A percentile compares a stretch with the other conserved stretches of the same genome.
Conservation (phyloP, 2,888 invertebrate species). For the Leuctra nigra region DNA sequence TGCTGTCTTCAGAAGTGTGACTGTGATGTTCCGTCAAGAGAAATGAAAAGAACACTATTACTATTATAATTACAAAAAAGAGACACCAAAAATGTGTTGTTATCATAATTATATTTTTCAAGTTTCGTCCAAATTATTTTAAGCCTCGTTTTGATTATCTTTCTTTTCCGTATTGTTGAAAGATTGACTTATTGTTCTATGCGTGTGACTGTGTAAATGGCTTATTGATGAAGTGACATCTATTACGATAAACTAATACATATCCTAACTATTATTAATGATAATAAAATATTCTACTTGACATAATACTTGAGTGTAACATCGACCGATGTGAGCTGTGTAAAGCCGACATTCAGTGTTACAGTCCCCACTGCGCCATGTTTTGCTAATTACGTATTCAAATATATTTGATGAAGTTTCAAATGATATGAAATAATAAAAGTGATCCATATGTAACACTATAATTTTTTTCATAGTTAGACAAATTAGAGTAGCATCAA, state of each 20-base stretch:
- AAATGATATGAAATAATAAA: conserved; percentile 14
- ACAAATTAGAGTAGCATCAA: no score
- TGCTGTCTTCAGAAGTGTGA: neutral
- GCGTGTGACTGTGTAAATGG: conserved; percentile 7
- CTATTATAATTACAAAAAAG: neutral
- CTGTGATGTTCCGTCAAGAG: neutral
- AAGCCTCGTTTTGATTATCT: neutral
- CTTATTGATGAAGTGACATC: neutral
- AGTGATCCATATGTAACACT: neutral
- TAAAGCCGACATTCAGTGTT: no score
- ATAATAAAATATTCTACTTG: no score
- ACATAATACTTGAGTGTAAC: no score
- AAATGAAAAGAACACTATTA: neutral
- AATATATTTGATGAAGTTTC: conserved; percentile 18
- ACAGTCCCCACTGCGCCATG: conserved; percentile 6
- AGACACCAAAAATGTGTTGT: conserved; percentile 8
- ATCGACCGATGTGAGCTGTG: no score
- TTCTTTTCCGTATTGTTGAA: neutral
- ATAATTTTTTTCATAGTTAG: neutral
- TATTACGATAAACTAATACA: conserved; percentile 11
- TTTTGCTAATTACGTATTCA: conserved; percentile 13
- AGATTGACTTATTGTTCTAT: neutral
- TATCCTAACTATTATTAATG: neutral
- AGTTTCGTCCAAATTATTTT: neutral
- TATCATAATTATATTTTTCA: neutral